phyloP scores from a whole-genome alignment of 2,888 invertebrate species.

The Drosophila robusta region DNA sequence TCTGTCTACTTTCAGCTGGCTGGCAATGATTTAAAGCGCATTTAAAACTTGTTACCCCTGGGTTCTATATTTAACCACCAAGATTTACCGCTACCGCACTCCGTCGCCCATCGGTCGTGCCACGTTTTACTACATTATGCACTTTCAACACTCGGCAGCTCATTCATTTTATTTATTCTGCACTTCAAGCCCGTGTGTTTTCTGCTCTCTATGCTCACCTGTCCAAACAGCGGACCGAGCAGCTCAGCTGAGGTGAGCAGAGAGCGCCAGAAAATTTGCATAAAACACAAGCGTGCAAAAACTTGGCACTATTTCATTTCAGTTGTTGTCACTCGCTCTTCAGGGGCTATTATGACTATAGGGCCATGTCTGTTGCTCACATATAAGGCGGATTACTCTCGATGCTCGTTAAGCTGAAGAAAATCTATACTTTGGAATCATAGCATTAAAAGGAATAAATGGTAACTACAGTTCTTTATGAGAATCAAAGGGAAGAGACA shows the following conservation, averaged over 20 bases:
- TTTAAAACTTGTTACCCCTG: conserved; percentile 37
- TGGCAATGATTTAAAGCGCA: conserved; percentile 39
- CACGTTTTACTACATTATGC: conserved; percentile 68
- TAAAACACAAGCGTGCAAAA: conserved; percentile 71
- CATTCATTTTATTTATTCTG: conserved; percentile 77
- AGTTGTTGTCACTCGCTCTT: conserved; percentile 29
- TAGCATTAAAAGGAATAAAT: no score
- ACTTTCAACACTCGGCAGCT: conserved; percentile 73
- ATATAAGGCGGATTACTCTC: no score
- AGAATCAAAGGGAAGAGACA: no score
- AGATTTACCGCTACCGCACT: neutral
- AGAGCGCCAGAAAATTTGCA: conserved; percentile 59
- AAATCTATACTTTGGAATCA: no score
- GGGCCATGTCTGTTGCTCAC: neutral
- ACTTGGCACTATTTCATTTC: conserved; percentile 72
- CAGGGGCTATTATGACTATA: neutral
- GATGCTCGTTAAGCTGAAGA: no score
- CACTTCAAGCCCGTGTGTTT: conserved; percentile 70
- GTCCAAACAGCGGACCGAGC: conserved; percentile 61
- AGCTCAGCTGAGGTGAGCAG: conserved; percentile 39
- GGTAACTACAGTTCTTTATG: no score
- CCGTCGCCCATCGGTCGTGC: neutral
- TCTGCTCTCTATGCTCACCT: conserved; percentile 54
- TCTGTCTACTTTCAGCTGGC: neutral
- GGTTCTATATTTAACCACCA: conserved; percentile 1